Percentiles rank a stretch among this genome's conserved stretches.
phyloP scores from a whole-genome alignment of 2,797 vertebrate species.

The Nannoperca australis region DNA sequence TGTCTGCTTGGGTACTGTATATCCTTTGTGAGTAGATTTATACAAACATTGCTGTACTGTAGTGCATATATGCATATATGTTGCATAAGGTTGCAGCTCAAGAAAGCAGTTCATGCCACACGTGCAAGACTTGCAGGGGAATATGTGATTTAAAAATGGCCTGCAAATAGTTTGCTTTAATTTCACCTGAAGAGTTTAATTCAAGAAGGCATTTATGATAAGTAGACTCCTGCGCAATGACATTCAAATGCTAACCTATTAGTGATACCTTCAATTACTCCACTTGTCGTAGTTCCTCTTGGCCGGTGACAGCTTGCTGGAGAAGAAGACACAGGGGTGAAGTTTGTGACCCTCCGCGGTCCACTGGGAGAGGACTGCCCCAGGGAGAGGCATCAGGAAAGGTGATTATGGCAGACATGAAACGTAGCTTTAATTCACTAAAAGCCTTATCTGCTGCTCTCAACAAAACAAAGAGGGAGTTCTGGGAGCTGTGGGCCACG shows the following conservation, averaged over 20 bases:
- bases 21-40: not conserved
- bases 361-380: no score
- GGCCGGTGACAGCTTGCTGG: no score
- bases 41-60: not conserved
- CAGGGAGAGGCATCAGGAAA: no score
- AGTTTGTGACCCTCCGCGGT: no score
- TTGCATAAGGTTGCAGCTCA: not conserved
- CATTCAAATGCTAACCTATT: not conserved
- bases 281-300: not conserved
- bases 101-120: not conserved
- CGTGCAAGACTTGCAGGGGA: not conserved
- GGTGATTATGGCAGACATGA: no score
- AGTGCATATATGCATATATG: not conserved
- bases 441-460: no score
- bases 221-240: not conserved
- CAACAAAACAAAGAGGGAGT: no score
- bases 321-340: no score
- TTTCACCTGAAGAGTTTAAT: not conserved
- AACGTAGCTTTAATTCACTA: no score
- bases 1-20: not conserved
- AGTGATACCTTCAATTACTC: not conserved
- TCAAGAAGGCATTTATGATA: not conserved
- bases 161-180: conserved; percentile 1
- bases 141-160: not conserved
- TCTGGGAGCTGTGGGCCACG: no score